Percentiles rank a stretch among this genome's conserved stretches.
phyloP scores from a whole-genome alignment of 1,140 invertebrate genomes.

The Metopolophium dirhodum region DNA sequence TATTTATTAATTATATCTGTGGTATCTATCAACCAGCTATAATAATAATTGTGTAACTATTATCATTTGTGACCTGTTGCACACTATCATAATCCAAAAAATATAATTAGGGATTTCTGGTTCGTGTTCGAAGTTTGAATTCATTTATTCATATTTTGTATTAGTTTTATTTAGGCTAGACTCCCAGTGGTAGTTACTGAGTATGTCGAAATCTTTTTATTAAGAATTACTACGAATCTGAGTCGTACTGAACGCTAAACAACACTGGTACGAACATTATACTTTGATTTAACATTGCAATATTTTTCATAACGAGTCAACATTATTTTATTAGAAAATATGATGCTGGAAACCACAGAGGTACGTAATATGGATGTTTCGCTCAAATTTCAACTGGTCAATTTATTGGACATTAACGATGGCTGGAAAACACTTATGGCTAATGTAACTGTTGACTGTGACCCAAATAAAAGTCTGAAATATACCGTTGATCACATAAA shows the following conservation, averaged over 20 bases:
- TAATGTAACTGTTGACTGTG: slow-evolving; percentile 21
- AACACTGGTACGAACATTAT: too few species aligned
- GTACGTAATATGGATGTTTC: slow-evolving; percentile 41
- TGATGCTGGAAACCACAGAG: slow-evolving; percentile 25
- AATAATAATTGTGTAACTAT: too few species aligned
- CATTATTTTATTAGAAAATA: background rate
- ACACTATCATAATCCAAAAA: too few species aligned
- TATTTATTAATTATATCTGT: too few species aligned
- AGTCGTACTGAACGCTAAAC: background rate
- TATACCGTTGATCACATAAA: slow-evolving; percentile 57
- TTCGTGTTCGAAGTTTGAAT: too few species aligned
- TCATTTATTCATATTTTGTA: too few species aligned
- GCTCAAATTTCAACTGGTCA: slow-evolving; percentile 19
- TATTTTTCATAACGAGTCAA: background rate
- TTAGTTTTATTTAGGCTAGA: background rate
- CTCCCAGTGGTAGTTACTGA: background rate
- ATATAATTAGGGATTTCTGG: too few species aligned
- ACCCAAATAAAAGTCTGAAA: slow-evolving; percentile 28
- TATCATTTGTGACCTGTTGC: too few species aligned
- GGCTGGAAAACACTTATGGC: slow-evolving; percentile 58
- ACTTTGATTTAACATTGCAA: background rate
- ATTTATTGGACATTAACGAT: slow-evolving; percentile 46
- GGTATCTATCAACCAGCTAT: too few species aligned
- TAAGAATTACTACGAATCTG: background rate
- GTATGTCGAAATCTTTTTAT: background rate